Evolutionary conservation across 2,113 vertebrate genomes (phyloP).

Genomic region (Thomomys bottae): DNA sequence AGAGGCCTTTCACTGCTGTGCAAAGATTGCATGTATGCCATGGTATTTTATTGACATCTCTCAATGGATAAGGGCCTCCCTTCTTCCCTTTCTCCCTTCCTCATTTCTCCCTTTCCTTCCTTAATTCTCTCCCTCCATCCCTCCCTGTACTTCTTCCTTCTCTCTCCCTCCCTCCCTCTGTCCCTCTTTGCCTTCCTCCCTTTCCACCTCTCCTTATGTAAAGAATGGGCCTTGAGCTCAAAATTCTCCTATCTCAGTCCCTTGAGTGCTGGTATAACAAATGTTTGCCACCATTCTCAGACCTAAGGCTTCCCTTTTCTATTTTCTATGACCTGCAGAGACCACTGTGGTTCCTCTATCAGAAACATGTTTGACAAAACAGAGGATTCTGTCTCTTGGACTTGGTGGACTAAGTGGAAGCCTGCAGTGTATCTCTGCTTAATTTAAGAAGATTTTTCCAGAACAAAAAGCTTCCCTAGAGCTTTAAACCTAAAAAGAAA

Average conservation of each 20-base stretch:
- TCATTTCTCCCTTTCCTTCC: too few species aligned
- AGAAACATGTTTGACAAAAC: not conserved
- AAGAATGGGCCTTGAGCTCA: too few species aligned
- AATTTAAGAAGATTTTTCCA: not conserved
- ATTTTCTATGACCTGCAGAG: not conserved
- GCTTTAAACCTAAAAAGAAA: not conserved
- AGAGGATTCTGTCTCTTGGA: conserved; percentile 22
- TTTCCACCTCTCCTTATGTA: too few species aligned
- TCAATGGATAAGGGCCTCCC: too few species aligned
- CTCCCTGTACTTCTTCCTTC: too few species aligned
- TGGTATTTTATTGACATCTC: not conserved
- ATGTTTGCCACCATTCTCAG: too few species aligned
- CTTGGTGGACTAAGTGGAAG: not conserved
- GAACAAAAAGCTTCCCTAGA: not conserved
- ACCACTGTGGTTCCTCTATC: not conserved
- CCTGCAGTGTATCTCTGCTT: not conserved
- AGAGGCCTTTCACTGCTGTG: not conserved
- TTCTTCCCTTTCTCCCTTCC: too few species aligned
- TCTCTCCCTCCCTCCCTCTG: too few species aligned
- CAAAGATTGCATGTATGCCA: not conserved
- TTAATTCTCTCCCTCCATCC: too few species aligned
- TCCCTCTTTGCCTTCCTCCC: too few species aligned
- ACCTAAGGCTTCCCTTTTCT: not conserved
- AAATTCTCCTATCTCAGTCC: too few species aligned
- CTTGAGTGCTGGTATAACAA: too few species aligned